These are phyloP conservation scores for Zaprionus kolodkinae DNA, from an alignment of 1,140 invertebrate species.

Conservation along the genomic window DNA sequence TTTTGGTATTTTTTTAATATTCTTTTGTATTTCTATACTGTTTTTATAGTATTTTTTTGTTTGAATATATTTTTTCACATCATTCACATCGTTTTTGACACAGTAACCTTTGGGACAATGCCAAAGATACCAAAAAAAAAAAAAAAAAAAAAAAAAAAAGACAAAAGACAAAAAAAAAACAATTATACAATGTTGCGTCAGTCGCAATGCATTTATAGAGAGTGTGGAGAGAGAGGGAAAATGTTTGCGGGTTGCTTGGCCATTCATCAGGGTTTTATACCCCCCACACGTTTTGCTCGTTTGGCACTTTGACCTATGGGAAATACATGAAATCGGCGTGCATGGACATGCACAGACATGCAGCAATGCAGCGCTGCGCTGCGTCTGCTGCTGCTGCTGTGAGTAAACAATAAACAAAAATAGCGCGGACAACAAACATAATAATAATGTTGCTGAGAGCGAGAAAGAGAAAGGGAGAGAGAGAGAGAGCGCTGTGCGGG, in stretches of 20 bases:
- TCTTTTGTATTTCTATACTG: not conserved
- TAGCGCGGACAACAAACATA: slow-evolving; percentile 12
- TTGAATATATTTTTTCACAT: not conserved
- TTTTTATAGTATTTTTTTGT: not conserved
- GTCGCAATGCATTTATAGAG: not conserved
- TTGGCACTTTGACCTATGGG: slow-evolving; percentile 5
- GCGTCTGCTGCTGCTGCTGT: not conserved
- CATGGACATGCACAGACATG: not conserved
- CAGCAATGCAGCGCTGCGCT: not conserved
- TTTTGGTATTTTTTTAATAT: not conserved
- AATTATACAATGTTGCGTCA: not conserved
- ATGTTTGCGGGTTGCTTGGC: not conserved
- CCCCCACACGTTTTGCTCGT: not conserved
- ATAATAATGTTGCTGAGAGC: slow-evolving; percentile 20
- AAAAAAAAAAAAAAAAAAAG: not conserved
- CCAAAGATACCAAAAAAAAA: not conserved
- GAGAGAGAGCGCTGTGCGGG: slow-evolving; percentile 1
- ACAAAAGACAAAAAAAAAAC: not conserved
- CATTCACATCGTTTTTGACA: not conserved
- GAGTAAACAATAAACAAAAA: slow-evolving; percentile 9
- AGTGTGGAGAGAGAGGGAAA: not conserved
- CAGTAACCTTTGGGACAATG: not conserved
- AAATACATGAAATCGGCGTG: slow-evolving; percentile 7
- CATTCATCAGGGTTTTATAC: not conserved
- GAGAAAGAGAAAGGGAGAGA: not conserved